Evolutionary conservation across 2,888 invertebrate species (phyloP).

Genomic region (Drosophila mercatorum): DNA sequence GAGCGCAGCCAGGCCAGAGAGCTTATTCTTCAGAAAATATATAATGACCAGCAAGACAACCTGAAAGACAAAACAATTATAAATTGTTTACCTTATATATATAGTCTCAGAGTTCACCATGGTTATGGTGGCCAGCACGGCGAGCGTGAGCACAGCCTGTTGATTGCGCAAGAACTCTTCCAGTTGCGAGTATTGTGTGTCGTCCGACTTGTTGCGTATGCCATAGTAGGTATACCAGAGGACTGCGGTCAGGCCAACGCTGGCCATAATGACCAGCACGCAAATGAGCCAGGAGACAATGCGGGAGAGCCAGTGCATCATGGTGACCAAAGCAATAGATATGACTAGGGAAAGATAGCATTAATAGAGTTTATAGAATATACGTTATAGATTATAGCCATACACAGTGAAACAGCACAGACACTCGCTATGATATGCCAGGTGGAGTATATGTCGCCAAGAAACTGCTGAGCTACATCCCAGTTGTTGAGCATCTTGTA

Average conservation of each 20-base stretch:
- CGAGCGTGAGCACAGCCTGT: conserved; percentile 92
- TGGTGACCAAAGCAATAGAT: conserved; percentile 92
- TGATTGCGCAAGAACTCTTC: conserved; percentile 94
- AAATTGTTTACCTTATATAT: neutral
- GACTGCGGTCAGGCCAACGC: conserved; percentile 91
- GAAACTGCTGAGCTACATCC: conserved; percentile 94
- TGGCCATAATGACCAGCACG: conserved; percentile 90
- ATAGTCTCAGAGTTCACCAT: conserved; percentile 87
- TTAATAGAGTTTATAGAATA: neutral
- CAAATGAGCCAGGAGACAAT: conserved; percentile 95
- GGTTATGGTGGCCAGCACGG: conserved; percentile 93
- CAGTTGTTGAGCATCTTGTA: conserved; percentile 94
- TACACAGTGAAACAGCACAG: conserved; percentile 92
- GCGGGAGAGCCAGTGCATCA: conserved; percentile 93
- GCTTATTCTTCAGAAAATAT: conserved; percentile 91
- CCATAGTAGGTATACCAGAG: conserved; percentile 96
- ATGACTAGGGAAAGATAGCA: conserved; percentile 87
- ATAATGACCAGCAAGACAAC: conserved; percentile 90
- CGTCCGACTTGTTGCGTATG: conserved; percentile 86
- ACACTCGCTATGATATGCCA: conserved; percentile 94
- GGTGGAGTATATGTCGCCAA: conserved; percentile 94
- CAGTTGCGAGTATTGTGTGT: conserved; percentile 85
- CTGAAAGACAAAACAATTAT: conserved; percentile 85
- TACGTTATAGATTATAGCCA: conserved; percentile 49
- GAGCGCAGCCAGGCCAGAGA: conserved; percentile 92